Base-by-base conservation (phyloP, 1,140 invertebrate species). In the Macrocentrus cingulum region DNA sequence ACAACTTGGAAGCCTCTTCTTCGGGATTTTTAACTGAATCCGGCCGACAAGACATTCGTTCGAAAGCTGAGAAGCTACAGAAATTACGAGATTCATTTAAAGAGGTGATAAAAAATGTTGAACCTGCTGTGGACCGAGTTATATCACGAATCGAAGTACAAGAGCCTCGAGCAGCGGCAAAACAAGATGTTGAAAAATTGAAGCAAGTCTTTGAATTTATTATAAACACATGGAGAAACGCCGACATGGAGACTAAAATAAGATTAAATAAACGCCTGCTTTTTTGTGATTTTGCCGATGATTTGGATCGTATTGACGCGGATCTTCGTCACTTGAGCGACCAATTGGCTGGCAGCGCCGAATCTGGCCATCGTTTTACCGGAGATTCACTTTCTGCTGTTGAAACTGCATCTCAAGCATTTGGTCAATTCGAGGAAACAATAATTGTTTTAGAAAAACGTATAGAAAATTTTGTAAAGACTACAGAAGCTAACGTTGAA, bases 371-470 rank as follows among this genome's bases (percentile, higher is more conserved):
- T n/a, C 46, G 58, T 34, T 55, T 57, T 22, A 39, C 41, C 72
- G 88, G 89, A 11, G 89, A 91, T 67, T 90, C 87, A 65, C 73
- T 90, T 55, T 78, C 83, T 7, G 81, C 85, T 29, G 88, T 88
- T 1, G 85, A 84, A 71, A 83, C 86, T 41, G 87, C 87, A 50
- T 87, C 88, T 7, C 78, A 84, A 50, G 85, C 88, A 37, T 93
- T 91, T 71, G 80, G 82, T 44, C 85, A 91, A 62, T 92, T 93
- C 72, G 88, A 92, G 77, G 86, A 86, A 76, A 92, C 89, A 44
- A 86, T 92, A 91, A 80, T 73, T 79, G 9, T 54, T 44, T 79
- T 93, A 49, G 88, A 91, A 68, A 82, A 85, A 64, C 85, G 87
- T 66, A 88, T 94, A 46, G 75, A 86, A 56, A 84, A 83, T 25